Evolutionary conservation across 2,888 invertebrate species (phyloP), one percentile per base, ranked within the genome.

Genomic region (Athetis lepigone): DNA sequence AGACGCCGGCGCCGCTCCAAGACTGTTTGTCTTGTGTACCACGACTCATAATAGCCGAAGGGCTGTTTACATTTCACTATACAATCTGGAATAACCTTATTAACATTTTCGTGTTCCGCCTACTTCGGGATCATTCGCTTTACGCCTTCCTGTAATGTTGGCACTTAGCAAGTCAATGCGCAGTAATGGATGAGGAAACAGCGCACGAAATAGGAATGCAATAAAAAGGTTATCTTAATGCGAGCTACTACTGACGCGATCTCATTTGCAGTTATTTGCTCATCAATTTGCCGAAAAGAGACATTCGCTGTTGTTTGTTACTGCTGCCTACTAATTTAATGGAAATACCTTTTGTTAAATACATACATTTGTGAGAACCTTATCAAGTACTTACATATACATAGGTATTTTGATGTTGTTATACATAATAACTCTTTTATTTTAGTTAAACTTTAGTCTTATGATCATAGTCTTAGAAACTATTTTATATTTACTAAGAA

Each of bases 21-120:
- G 86, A 82, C 83, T 90, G 89, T 92, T 92, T 92, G 88, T 87
- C 85, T 91, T 90, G 87, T 90, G 85, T 89, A 89, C 92, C 91
- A 80, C 86, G 85, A 86, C 86, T 88, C 88, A 88, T 89, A 90
- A 92, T 90, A 87, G 88, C 90, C 88, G 70, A 82, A 86, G 89
- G 91, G 90, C 83, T 92, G 87, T 92, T 90, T 91, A 87, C 89
- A 87, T 87, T 91, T 83, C 82, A 85, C 89, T 88, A 89, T 87
- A 89, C 85, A 89, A 90, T 89, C 86, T 85, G 77, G 69, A 87
- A 90, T 91, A 91, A 91, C 86, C 88, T 90, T 88, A 88, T 92
- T 90, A 92, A 87, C 86, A 84, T 85, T 86, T 84, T 85, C 87
- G 75, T 79, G 67, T 77, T 77, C 78, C 79, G 55, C 62, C 46